Conservation (phyloP, 1,140 invertebrate species). For the Stenopsyche tienmushanensis region DNA sequence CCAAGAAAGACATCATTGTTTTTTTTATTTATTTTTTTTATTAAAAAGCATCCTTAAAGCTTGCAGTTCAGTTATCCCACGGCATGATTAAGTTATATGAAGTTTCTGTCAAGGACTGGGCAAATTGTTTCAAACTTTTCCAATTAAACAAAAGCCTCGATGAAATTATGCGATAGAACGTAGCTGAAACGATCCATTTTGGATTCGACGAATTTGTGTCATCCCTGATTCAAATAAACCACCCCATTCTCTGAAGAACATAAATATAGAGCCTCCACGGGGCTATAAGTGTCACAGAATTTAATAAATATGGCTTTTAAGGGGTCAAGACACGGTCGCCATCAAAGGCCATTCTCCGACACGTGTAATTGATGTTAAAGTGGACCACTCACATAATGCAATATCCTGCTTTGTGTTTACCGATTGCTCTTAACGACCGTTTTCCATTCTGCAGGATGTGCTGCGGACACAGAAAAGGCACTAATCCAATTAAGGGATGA, state of each 20-base stretch:
- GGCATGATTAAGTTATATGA: too few relatives aligned
- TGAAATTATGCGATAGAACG: too few relatives aligned
- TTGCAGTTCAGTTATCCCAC: too few relatives aligned
- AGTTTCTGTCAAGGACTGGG: too few relatives aligned
- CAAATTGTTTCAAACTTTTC: too few relatives aligned
- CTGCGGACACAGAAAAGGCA: too few relatives aligned
- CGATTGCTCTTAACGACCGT: neutral
- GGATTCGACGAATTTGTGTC: neutral
- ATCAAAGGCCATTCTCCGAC: neutral
- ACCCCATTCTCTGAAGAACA: neutral
- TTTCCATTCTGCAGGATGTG: neutral
- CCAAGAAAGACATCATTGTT: too few relatives aligned
- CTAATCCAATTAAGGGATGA: neutral
- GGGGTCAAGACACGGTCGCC: too few relatives aligned
- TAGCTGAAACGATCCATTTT: neutral
- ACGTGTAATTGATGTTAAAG: conserved; percentile 12
- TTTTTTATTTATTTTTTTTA: too few relatives aligned
- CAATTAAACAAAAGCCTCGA: too few relatives aligned
- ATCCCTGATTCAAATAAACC: neutral
- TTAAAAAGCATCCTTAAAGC: too few relatives aligned
- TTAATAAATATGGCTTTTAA: too few relatives aligned
- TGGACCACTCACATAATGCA: conserved; percentile 6
- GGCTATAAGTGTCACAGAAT: neutral
- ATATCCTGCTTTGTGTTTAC: neutral
- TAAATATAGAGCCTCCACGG: neutral